Evolutionary conservation across 2,113 vertebrate genomes (phyloP).

Genomic region (Jaculus jaculus): DNA sequence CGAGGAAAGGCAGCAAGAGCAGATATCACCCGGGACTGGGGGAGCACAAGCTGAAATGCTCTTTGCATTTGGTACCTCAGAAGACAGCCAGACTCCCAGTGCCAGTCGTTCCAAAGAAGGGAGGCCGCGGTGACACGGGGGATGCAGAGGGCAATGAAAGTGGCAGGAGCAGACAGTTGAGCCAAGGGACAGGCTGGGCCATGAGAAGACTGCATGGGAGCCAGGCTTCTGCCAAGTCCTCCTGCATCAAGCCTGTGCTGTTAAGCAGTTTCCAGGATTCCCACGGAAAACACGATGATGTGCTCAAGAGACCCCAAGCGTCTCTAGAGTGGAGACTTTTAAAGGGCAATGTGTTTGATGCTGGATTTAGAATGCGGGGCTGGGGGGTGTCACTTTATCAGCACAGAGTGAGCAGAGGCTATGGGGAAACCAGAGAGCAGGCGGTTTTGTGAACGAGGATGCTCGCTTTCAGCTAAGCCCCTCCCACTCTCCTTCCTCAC

Average conservation of each 20-base stretch:
- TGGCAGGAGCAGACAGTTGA: neutral
- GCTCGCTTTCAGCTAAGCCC: neutral
- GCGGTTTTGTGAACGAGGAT: neutral
- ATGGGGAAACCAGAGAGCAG: fast-evolving
- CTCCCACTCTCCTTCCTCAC: neutral
- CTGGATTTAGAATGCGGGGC: neutral
- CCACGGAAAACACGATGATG: neutral
- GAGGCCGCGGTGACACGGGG: neutral
- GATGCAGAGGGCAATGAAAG: neutral
- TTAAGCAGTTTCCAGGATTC: neutral
- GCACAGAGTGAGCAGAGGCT: neutral
- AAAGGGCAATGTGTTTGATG: neutral
- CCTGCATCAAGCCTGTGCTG: neutral
- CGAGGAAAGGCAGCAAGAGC: neutral
- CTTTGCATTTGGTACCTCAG: neutral
- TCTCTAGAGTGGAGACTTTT: neutral
- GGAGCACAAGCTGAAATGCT: neutral
- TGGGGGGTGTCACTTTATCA: neutral
- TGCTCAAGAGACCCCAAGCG: neutral
- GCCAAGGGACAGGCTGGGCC: neutral
- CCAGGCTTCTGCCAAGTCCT: neutral
- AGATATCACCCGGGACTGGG: neutral
- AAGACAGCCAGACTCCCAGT: neutral
- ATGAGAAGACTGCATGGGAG: neutral
- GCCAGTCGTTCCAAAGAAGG: neutral